Evolutionary conservation across 2,113 vertebrate species (phyloP), one percentile per base, ranked within the genome.

Genomic region (Marcusenius ussheri): DNA sequence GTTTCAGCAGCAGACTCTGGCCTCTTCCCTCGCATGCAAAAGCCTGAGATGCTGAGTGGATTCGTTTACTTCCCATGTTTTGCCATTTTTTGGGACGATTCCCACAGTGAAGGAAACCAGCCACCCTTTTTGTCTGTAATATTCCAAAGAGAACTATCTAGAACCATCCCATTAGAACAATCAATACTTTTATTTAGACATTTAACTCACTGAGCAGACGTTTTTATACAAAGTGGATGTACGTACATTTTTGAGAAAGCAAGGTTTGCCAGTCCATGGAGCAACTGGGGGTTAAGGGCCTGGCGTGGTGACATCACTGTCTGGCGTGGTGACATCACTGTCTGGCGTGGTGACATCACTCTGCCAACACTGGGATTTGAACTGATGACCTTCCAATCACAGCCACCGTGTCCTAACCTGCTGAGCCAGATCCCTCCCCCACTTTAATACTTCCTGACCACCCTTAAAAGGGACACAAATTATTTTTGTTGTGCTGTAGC

Each of bases 1-100:
- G 92, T 95, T 95, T 94, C 95, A 94, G 92, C 90, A 89, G 88
- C 49, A 89, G 51, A 62, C 89, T 47, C 39, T 39, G 45, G 27
- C 62, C 21, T 15, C 10, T 9, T 6, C 21, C 53, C 35, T 88
- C 42, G 24, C 74, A 88, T 88, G 35, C 89, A 58, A 90, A 35
- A 13, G 19, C 1, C 15, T 11, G 3, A 56, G 49, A n/a, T n/a
- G 31, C 46, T 49, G 11, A 58, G 87, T 31, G 47, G 9, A 9
- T 24, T 50, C 9, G 35, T 53, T 83, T 45, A 31, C 70, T 50
- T 74, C 21, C 24, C 21, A 11, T 13, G 58, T 27, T 66, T 66
- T 17, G n/a, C 62, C 9, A 27, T 80, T 19, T 42, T 80, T 6
- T 80, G 74, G 9, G 62, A 80, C 3, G 10, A 70, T 31, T 70